Conservation (phyloP, 2,113 vertebrate species). For the Nematolebias whitei region DNA sequence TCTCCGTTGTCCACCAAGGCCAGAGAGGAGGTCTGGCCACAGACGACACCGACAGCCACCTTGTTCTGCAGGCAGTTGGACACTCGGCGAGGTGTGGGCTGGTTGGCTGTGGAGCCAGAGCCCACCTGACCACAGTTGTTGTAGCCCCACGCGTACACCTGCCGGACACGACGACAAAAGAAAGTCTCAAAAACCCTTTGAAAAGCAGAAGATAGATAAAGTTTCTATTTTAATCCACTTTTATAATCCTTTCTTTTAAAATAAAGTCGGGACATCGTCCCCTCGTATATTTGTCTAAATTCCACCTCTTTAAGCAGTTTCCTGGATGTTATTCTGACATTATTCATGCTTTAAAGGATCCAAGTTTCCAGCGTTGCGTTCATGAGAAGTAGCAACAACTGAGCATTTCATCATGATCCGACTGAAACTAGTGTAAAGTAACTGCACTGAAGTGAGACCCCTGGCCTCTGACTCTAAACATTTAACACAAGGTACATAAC, state of each 20-base stretch:
- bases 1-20: constrained; percentile 93
- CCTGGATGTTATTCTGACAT: not conserved
- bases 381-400: too few relatives aligned
- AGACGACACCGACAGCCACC: constrained; percentile 86
- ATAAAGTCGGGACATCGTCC: not conserved
- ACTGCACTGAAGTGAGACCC: too few relatives aligned
- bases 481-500: too few relatives aligned
- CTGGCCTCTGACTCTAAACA: too few relatives aligned
- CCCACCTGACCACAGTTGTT: constrained; percentile 98
- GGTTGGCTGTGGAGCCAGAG: constrained; percentile 95
- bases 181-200: not conserved
- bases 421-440: too few relatives aligned
- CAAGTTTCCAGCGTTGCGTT: too few relatives aligned
- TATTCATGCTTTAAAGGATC: too few relatives aligned
- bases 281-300: not conserved
- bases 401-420: too few relatives aligned
- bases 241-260: too few relatives aligned
- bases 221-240: too few relatives aligned
- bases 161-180: not conserved
- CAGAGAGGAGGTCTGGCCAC: constrained; percentile 94
- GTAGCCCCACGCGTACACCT: constrained; percentile 98
- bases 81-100: constrained; percentile 91
- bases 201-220: not conserved
- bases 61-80: constrained; percentile 90
- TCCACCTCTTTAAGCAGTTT: not conserved